Conservation (phyloP, 1,140 invertebrate genomes). For the Belonocnema kinseyi region DNA sequence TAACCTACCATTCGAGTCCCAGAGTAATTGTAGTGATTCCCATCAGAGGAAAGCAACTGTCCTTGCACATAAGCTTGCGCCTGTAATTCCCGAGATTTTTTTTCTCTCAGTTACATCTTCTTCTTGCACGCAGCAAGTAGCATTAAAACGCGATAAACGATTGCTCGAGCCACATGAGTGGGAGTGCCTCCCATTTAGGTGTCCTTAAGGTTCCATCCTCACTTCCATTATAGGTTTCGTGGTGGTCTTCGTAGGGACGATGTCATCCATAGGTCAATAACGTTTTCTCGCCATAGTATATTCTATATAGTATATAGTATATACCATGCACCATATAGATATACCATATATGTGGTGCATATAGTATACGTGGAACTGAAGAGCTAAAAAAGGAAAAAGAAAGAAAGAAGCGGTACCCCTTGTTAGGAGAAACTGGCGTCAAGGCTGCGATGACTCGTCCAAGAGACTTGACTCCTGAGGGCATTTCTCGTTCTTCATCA, state of each 20-base stretch:
- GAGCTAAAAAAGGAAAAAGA: constrained; percentile 38
- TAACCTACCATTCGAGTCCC: neutral
- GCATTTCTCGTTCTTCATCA: constrained; percentile 41
- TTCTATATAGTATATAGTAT: neutral
- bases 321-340: neutral
- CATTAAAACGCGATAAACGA: constrained; percentile 23
- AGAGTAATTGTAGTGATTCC: neutral
- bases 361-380: constrained; percentile 18
- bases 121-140: neutral
- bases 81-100: neutral
- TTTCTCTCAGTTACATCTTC: neutral
- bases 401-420: constrained; percentile 52
- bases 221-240: constrained; percentile 33
- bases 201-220: neutral
- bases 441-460: constrained; percentile 51
- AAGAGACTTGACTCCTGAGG: constrained; percentile 18
- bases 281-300: constrained; percentile 25
- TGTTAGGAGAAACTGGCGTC: constrained; percentile 60
- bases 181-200: constrained; percentile 1
- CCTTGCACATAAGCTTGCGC: neutral
- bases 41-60: neutral
- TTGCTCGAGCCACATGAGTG: neutral
- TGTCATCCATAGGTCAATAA: constrained; percentile 46
- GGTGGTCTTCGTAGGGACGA: constrained; percentile 21
- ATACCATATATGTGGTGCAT: constrained; percentile 12